Evolutionary conservation across 1,140 invertebrate species (phyloP).

Genomic region (Cydia pomonella): DNA sequence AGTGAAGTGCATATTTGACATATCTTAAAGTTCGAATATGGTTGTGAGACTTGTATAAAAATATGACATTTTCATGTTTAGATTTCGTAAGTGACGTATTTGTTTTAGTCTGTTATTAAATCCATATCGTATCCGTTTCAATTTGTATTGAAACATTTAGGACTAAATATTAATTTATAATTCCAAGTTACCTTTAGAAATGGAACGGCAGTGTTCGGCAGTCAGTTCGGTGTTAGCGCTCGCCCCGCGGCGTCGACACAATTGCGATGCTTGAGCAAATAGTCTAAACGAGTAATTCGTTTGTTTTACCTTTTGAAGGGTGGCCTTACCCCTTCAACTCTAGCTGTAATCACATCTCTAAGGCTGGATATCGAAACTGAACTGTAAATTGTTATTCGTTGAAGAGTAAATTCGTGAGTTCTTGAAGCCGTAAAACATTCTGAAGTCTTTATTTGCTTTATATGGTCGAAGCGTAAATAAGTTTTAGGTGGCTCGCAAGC

Average conservation of each 20-base stretch:
- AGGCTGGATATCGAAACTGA: conserved; percentile 17
- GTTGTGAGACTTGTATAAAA: not conserved
- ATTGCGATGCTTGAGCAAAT: conserved; percentile 65
- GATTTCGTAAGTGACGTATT: not conserved
- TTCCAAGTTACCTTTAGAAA: conserved; percentile 11
- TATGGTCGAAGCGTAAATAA: conserved; percentile 17
- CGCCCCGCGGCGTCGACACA: conserved; percentile 56
- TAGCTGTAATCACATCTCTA: conserved; percentile 18
- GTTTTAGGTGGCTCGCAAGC: not conserved
- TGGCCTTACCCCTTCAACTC: not conserved
- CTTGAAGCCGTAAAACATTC: not conserved
- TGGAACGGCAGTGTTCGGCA: not conserved
- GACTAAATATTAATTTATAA: conserved; percentile 23
- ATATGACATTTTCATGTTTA: not conserved
- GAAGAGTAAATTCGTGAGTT: not conserved
- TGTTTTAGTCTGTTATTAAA: conserved; percentile 16
- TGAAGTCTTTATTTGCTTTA: conserved; percentile 17
- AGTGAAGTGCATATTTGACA: too few relatives aligned
- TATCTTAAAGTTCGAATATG: too few relatives aligned
- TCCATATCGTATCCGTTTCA: conserved; percentile 23
- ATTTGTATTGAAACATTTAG: conserved; percentile 27
- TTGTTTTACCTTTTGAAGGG: conserved; percentile 56
- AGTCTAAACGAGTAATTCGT: conserved; percentile 74
- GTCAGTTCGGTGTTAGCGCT: conserved; percentile 13
- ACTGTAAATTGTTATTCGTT: not conserved